Percentiles rank a stretch among this genome's conserved stretches.
phyloP scores from a whole-genome alignment of 2,888 invertebrate species.

The Podabrus alpinus region DNA sequence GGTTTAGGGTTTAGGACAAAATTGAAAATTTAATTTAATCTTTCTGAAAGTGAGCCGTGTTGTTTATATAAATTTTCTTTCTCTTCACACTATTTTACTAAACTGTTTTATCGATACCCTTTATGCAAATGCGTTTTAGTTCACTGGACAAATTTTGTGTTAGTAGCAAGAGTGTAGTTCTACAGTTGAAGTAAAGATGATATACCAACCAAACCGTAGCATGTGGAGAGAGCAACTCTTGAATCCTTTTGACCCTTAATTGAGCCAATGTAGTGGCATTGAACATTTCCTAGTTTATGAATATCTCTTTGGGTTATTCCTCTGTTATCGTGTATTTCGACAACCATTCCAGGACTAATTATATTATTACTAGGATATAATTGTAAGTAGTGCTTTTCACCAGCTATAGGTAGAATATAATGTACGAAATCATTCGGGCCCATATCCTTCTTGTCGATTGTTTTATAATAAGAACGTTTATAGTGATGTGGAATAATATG shows the following conservation, averaged over 20 bases:
- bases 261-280: slow-evolving; percentile 55
- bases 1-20: neutral
- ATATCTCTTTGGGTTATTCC: slow-evolving; percentile 36
- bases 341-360: slow-evolving; percentile 49
- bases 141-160: slow-evolving; percentile 12
- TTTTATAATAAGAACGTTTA: slow-evolving; percentile 29
- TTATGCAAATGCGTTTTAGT: slow-evolving; percentile 3
- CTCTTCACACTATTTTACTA: neutral
- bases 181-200: neutral
- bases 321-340: slow-evolving; percentile 44
- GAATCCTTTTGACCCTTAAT: slow-evolving; percentile 47
- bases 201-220: slow-evolving; percentile 51
- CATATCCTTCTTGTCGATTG: slow-evolving; percentile 5
- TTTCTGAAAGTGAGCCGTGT: neutral
- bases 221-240: slow-evolving; percentile 53
- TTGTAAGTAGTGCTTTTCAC: slow-evolving; percentile 49
- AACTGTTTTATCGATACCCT: neutral
- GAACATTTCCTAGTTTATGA: slow-evolving; percentile 39
- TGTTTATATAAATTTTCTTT: neutral
- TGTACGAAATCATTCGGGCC: slow-evolving; percentile 45
- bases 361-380: slow-evolving; percentile 50
- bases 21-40: slow-evolving; percentile 4
- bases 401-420: slow-evolving; percentile 49
- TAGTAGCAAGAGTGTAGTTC: slow-evolving; percentile 3
- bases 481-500: slow-evolving; percentile 50